Conservation (phyloP, 2,797 vertebrate species). For the Amazonetta brasiliensis region DNA sequence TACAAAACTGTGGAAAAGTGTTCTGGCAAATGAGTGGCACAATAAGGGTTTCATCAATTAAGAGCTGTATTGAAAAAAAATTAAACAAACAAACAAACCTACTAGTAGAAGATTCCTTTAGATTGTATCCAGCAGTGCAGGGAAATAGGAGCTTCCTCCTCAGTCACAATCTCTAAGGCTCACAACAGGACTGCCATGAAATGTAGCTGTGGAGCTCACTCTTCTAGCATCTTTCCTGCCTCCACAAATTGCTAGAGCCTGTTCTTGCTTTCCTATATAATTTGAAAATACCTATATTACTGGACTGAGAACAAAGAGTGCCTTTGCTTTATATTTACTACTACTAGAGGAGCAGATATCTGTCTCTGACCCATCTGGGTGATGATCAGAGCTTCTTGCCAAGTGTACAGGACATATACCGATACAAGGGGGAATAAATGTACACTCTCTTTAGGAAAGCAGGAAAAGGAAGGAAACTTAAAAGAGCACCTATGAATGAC, state of each 20-base stretch:
- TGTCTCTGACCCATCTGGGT: neutral
- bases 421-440: neutral
- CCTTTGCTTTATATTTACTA: neutral
- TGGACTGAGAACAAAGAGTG: neutral
- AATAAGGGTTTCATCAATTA: neutral
- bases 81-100: too few relatives aligned
- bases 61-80: neutral
- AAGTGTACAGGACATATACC: neutral
- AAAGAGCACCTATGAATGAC: neutral
- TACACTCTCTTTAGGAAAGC: neutral
- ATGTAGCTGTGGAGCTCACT: neutral
- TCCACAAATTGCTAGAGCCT: fast-evolving
- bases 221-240: neutral
- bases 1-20: neutral
- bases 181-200: neutral
- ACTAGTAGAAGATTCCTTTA: neutral
- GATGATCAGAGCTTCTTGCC: neutral
- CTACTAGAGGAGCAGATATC: neutral
- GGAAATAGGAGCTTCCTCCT: neutral
- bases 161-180: neutral
- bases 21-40: neutral
- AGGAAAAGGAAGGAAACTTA: neutral
- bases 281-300: fast-evolving
- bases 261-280: neutral
- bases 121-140: neutral